Percentiles rank a stretch among this genome's conserved stretches.
These are phyloP conservation scores for Unio pictorum DNA, from an alignment of 2,888 invertebrate species.

Conservation along the genomic window DNA sequence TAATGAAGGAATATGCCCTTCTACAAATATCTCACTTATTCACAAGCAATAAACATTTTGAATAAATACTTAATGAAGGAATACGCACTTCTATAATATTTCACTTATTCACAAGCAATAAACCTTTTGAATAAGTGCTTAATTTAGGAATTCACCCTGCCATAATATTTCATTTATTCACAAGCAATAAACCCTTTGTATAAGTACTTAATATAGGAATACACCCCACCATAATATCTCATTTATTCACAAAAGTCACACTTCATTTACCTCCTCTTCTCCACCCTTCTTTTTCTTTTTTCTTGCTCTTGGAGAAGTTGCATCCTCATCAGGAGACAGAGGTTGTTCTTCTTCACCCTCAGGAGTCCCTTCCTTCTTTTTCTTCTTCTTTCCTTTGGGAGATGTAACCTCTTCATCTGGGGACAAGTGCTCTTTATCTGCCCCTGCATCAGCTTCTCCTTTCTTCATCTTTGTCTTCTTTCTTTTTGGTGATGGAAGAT, in stretches of 20 bases:
- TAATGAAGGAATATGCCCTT: no score
- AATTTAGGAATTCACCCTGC: no score
- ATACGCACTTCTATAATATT: no score
- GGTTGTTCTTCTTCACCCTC: conserved; percentile 20
- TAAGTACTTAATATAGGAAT: neutral
- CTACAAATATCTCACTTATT: no score
- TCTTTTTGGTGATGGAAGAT: conserved; percentile 27
- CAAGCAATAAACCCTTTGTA: conserved; percentile 3
- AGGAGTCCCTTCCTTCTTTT: conserved; percentile 22
- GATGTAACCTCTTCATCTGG: conserved; percentile 25
- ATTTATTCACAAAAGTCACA: conserved; percentile 4
- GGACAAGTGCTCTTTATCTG: conserved; percentile 19
- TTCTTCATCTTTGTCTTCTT: conserved; percentile 34
- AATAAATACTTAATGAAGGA: no score
- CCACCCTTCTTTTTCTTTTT: conserved; percentile 35
- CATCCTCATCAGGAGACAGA: conserved; percentile 23
- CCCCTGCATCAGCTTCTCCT: conserved; percentile 10
- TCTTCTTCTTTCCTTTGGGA: conserved; percentile 38
- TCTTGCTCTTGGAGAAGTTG: conserved; percentile 17
- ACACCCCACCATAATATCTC: neutral
- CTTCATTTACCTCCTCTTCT: conserved; percentile 19
- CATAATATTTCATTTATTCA: no score
- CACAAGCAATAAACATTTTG: no score
- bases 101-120: no score
- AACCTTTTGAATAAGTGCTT: no score